A percentile compares a stretch with the other conserved stretches of the same genome.
Conservation (phyloP, 2,888 invertebrate species). For the Sicus ferrugineus region DNA sequence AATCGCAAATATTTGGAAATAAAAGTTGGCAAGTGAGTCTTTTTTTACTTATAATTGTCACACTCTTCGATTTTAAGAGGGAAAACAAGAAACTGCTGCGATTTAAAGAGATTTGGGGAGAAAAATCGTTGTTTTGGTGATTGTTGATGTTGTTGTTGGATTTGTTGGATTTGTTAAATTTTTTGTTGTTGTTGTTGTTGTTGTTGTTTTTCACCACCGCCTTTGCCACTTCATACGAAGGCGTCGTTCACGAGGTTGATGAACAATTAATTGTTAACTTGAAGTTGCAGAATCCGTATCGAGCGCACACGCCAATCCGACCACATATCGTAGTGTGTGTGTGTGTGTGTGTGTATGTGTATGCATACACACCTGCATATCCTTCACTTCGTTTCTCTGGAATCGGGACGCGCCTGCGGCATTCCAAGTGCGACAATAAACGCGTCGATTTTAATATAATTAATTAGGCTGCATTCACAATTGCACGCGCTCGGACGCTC, state of each 20-base stretch:
- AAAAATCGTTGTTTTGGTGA: neutral
- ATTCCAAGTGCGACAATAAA: constrained; percentile 61
- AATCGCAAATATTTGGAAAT: too few species aligned
- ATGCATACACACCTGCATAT: constrained; percentile 9
- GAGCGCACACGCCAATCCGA: neutral
- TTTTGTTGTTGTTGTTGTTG: neutral
- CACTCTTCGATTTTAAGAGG: too few species aligned
- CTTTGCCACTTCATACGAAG: neutral
- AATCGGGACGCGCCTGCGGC: constrained; percentile 56
- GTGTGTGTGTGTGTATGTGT: constrained; percentile 18
- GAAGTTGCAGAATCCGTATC: neutral
- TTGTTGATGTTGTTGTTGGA: neutral
- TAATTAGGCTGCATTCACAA: constrained; percentile 39
- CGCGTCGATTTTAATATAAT: constrained; percentile 59
- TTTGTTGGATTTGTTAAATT: neutral
- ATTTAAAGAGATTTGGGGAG: too few species aligned
- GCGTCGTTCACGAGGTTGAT: neutral
- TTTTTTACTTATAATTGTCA: too few species aligned
- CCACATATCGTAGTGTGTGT: neutral
- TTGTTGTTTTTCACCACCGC: neutral
- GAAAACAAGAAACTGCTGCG: too few species aligned
- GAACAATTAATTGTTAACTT: neutral
- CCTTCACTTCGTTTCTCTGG: constrained; percentile 40
- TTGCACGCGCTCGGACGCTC: neutral
- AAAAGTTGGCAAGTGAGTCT: too few species aligned